Conservation (phyloP, 2,113 vertebrate species). For the Ploceus nigricollis region DNA sequence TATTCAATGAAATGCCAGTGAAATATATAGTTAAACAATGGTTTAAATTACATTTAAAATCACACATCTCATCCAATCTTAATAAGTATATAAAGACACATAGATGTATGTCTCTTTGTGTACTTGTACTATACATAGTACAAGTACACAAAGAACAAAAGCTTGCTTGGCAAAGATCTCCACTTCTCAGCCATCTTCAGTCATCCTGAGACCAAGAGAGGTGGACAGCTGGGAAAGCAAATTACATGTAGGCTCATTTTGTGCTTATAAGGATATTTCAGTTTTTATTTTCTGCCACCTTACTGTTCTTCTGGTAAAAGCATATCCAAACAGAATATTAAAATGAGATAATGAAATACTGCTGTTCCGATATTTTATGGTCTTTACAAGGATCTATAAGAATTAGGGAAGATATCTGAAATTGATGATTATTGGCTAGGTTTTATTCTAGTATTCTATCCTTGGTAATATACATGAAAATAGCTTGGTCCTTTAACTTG, state of each 20-base stretch:
- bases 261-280: not conserved
- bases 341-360: not conserved
- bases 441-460: not conserved
- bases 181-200: not conserved
- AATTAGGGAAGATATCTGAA: not conserved
- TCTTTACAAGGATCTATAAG: not conserved
- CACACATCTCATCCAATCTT: not conserved
- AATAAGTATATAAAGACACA: not conserved
- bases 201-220: not conserved
- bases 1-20: not conserved
- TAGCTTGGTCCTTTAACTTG: not conserved
- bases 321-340: not conserved
- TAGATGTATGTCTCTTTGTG: fast-evolving
- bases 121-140: too few relatives aligned
- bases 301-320: not conserved
- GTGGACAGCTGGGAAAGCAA: not conserved
- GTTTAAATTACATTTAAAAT: not conserved
- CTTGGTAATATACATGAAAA: not conserved
- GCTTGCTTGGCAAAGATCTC: not conserved
- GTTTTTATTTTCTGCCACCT: not conserved
- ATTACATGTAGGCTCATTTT: not conserved
- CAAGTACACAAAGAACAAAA: not conserved
- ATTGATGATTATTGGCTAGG: not conserved
- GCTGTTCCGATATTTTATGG: not conserved
- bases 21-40: not conserved